Evolutionary conservation across 2,888 invertebrate species (phyloP), one percentile per base, ranked within the genome.

Genomic region (Drosophila nr. medialis): DNA sequence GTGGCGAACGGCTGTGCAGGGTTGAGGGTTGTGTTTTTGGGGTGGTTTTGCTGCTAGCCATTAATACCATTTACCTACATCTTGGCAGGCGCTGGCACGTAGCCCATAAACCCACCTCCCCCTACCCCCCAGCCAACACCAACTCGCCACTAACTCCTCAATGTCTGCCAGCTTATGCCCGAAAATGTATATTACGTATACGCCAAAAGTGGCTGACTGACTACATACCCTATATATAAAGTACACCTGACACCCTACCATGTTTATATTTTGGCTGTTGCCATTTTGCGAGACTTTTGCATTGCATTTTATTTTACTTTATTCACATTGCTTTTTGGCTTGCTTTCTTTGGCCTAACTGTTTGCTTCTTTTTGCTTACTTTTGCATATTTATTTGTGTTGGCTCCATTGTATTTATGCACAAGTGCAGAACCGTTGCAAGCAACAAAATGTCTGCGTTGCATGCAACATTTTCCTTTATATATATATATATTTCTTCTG

Each of bases 61-160:
- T 89, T 89, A 89, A 85, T 89, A 89, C 87, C 89, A 79, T 86
- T 85, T 85, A 85, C 89, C 80, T 77, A 81, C 69, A 80, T 68
- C 79, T 69, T 60, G 36, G 40, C 55, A 32, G 34, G 48, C 27
- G 55, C 68, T 79, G 78, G 78, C 81, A 81, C 83, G 83, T 83
- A 76, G 76, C 67, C 62, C 69, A 61, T 49, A 49, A 50, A 32
- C 32, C 32, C 32, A 10, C 0, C 15, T n/a, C 18, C 63, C n/a
- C 21, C n/a, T n/a, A n/a, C n/a, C n/a, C 13, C 18, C 55, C 10
- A 32, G 0, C 11, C 1, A 32, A 32, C 54, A 10, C 55, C 27
- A 15, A 0, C 21, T 27, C 36, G 6, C 15, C 34, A 15, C 27
- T 54, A 36, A 36, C 21, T 54, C 11, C 24, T 34, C 36, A 4